Percentiles rank a stretch among this genome's conserved stretches.
These are phyloP conservation scores for Protobothrops flavoviridis DNA, from an alignment of 2,113 vertebrate genomes.

Conservation along the genomic window DNA sequence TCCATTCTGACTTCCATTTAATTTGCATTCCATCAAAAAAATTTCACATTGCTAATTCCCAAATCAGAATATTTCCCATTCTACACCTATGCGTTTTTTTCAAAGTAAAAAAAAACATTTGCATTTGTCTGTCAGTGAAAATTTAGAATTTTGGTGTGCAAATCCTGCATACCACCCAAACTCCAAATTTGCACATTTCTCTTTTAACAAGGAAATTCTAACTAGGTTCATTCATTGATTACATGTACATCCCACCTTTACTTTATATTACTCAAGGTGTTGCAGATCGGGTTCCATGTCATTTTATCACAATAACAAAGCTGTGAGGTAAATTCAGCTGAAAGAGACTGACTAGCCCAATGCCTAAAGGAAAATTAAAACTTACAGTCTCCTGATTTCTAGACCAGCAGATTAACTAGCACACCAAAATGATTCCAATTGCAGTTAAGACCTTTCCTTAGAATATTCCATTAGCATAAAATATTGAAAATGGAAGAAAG, in stretches of 20 bases:
- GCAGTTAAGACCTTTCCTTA: neutral
- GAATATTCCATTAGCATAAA: neutral
- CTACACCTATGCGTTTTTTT: neutral
- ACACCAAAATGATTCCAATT: neutral
- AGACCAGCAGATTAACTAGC: neutral
- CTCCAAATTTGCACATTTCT: neutral
- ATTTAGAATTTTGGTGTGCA: neutral
- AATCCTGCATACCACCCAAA: neutral
- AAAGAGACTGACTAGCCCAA: neutral
- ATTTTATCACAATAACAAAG: neutral
- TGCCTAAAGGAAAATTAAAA: neutral
- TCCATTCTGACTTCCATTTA: neutral
- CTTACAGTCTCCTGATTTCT: neutral
- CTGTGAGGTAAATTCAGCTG: neutral
- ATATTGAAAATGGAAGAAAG: neutral
- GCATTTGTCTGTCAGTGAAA: neutral
- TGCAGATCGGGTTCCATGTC: neutral
- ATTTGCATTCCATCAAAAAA: neutral
- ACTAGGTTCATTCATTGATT: neutral
- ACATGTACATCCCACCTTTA: neutral
- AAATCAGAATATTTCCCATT: neutral
- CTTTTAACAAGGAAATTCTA: neutral
- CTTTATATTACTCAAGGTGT: neutral
- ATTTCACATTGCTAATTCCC: neutral
- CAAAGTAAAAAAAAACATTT: neutral